A percentile compares a stretch with the other conserved stretches of the same genome.
Evolutionary conservation across 2,888 invertebrate genomes (phyloP).

Genomic region (Malthinus seriepunctatus): DNA sequence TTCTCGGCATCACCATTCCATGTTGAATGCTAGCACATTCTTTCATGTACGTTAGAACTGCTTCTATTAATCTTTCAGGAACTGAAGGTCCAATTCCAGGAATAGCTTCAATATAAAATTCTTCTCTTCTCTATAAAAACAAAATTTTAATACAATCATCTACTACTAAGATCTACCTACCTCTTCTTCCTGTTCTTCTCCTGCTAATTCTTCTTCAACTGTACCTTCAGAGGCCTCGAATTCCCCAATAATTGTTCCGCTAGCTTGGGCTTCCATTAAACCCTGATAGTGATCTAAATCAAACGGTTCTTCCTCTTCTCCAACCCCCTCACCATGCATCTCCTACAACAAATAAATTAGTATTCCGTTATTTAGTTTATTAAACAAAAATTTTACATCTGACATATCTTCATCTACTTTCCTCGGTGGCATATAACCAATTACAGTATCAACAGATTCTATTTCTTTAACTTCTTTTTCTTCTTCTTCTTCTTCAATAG

Average conservation of each 20-base stretch:
- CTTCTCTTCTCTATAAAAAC: slow-evolving; percentile 39
- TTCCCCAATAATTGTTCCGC: background rate
- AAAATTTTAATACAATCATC: slow-evolving; percentile 11
- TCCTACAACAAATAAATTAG: background rate
- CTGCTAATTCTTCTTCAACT: slow-evolving; percentile 27
- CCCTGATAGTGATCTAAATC: background rate
- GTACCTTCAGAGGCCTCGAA: background rate
- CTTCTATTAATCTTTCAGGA: slow-evolving; percentile 55
- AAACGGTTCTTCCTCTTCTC: background rate
- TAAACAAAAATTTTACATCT: background rate
- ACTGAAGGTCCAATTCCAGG: slow-evolving; percentile 66
- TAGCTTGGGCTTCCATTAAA: background rate
- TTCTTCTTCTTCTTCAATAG: background rate
- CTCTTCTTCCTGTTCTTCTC: slow-evolving; percentile 24
- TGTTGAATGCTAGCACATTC: slow-evolving; percentile 62
- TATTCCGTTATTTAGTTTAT: background rate
- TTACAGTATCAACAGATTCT: background rate
- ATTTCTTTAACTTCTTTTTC: background rate
- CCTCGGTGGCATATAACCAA: background rate
- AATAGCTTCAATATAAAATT: slow-evolving; percentile 53
- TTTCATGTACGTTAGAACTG: slow-evolving; percentile 59
- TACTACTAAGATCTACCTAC: slow-evolving; percentile 26
- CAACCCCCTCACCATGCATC: background rate
- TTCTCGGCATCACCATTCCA: slow-evolving; percentile 71
- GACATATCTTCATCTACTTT: background rate